Conservation (phyloP, 2,888 invertebrate species). For the Nycteola revayana region DNA sequence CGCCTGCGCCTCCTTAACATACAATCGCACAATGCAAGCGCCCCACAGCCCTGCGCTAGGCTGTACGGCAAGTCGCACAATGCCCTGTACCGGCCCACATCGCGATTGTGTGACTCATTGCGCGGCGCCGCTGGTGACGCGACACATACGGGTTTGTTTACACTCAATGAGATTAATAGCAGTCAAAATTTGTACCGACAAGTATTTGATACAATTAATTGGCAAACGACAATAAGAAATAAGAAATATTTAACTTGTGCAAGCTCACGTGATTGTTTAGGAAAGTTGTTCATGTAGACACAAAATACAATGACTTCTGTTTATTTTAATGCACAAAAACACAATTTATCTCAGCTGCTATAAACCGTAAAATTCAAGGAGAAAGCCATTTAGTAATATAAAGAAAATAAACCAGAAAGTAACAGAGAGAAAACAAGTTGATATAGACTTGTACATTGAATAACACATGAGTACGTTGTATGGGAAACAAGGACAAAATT, state of each 20-base stretch:
- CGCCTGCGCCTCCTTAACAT: constrained; percentile 76
- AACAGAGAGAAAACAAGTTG: too few relatives aligned
- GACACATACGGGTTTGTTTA: constrained; percentile 67
- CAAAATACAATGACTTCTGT: too few relatives aligned
- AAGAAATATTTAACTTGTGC: constrained; percentile 10
- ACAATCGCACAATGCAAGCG: constrained; percentile 67
- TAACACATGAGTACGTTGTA: too few relatives aligned
- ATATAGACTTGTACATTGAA: too few relatives aligned
- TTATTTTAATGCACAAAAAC: too few relatives aligned
- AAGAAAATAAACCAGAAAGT: too few relatives aligned
- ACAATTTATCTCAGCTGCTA: too few relatives aligned
- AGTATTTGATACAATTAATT: constrained; percentile 35
- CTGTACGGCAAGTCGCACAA: constrained; percentile 32
- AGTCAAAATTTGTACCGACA: constrained; percentile 43
- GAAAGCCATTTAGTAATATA: too few relatives aligned
- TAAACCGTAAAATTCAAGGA: too few relatives aligned
- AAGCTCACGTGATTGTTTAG: constrained; percentile 5
- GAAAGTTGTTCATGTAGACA: too few relatives aligned
- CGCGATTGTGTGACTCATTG: constrained; percentile 70
- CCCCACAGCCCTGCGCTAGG: constrained; percentile 38
- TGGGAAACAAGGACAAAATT: too few relatives aligned
- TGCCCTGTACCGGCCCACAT: constrained; percentile 65
- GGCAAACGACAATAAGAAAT: constrained; percentile 29
- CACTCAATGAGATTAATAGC: constrained; percentile 69
- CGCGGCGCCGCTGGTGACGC: constrained; percentile 49